Percentiles rank a stretch among this genome's conserved stretches.
Evolutionary conservation across 2,113 vertebrate species (phyloP).

Genomic region (Muntiacus muntjak): DNA sequence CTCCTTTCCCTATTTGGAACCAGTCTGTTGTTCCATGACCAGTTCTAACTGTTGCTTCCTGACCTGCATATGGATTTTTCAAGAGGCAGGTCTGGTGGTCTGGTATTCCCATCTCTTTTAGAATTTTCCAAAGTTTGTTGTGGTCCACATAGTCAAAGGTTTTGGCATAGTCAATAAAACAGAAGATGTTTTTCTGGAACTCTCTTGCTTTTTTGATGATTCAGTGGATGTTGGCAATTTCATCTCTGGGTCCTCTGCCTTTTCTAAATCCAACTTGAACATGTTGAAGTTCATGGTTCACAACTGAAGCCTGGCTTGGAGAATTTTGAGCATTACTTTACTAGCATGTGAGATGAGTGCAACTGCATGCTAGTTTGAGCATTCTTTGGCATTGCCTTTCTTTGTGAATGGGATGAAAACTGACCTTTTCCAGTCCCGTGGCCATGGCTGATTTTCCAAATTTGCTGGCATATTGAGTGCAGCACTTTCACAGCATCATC

Average conservation of each 20-base stretch:
- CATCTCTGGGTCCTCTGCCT: neutral
- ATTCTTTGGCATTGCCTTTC: neutral
- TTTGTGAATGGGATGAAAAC: neutral
- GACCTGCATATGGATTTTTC: neutral
- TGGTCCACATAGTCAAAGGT: neutral
- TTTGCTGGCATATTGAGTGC: neutral
- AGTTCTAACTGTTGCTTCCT: neutral
- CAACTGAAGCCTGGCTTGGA: neutral
- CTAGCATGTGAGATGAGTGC: accelerated
- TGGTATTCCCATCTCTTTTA: accelerated
- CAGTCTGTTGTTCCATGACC: neutral
- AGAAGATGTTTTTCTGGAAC: neutral
- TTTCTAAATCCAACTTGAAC: neutral
- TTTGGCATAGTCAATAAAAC: neutral
- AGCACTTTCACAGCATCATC: neutral
- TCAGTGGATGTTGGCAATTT: neutral
- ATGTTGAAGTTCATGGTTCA: neutral
- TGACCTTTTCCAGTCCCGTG: neutral
- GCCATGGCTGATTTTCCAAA: neutral
- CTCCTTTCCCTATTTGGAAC: neutral
- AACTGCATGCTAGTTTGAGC: neutral
- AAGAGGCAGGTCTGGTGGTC: neutral
- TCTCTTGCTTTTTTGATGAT: neutral
- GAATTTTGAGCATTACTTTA: neutral
- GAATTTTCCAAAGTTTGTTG: neutral